These are phyloP conservation scores for Eupithecia inturbata DNA, from an alignment of 2,888 invertebrate genomes.

Conservation along the genomic window DNA sequence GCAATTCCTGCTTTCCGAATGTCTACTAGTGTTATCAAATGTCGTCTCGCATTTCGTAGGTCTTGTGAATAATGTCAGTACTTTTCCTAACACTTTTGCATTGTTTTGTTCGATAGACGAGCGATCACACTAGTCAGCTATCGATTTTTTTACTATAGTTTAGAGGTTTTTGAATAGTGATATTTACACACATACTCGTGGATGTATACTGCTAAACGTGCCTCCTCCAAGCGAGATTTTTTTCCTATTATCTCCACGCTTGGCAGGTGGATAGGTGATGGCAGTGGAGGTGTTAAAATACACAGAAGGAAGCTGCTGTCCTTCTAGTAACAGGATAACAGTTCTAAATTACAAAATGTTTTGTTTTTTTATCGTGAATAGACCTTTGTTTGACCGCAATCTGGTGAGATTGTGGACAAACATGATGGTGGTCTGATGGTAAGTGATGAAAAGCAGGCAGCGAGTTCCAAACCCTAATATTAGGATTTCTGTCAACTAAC, in stretches of 20 bases:
- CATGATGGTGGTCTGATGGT: too few species aligned
- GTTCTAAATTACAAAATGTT: too few species aligned
- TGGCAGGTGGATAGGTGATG: background rate
- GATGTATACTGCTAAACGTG: background rate
- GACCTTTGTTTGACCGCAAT: too few species aligned
- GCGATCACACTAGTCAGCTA: background rate
- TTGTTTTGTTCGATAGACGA: constrained; percentile 2
- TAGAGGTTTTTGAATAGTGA: background rate
- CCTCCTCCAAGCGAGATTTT: background rate
- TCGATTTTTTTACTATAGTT: background rate
- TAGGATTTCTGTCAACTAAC: too few species aligned
- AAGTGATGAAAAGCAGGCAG: too few species aligned
- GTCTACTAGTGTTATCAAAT: constrained; percentile 59
- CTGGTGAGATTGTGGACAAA: too few species aligned
- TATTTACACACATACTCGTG: too few species aligned
- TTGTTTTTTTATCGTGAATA: too few species aligned
- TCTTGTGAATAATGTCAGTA: constrained; percentile 75
- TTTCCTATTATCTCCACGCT: background rate
- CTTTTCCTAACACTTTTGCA: constrained; percentile 19
- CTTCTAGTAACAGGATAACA: too few species aligned
- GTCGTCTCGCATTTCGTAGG: constrained; percentile 57
- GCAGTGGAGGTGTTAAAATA: background rate
- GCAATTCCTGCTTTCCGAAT: constrained; percentile 62
- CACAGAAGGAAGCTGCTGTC: background rate
- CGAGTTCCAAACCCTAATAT: too few species aligned